Evolutionary conservation across 2,113 vertebrate species (phyloP).

Genomic region (Ophthalmolycus amberensis): DNA sequence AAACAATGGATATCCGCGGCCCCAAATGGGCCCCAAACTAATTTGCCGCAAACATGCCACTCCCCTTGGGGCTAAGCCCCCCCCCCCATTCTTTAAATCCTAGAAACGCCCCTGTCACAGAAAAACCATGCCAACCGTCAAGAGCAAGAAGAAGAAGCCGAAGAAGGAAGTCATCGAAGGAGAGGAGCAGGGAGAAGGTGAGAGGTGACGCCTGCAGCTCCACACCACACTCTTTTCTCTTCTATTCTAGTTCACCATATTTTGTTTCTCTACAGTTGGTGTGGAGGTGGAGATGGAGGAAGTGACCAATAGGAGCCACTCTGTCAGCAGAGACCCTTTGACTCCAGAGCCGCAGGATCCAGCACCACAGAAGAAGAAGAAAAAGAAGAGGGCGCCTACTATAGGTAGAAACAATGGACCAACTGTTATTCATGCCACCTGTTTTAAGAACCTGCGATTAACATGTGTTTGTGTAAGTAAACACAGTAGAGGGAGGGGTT

Average conservation of each 20-base stretch:
- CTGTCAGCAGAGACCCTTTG: conserved; percentile 83
- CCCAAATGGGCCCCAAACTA: no score
- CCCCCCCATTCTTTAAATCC: no score
- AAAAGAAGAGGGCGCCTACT: conserved; percentile 83
- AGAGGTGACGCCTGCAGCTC: not conserved
- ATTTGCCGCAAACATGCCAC: no score
- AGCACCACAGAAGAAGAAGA: conserved; percentile 86
- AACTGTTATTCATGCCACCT: not conserved
- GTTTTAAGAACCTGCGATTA: not conserved
- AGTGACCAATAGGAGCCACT: conserved; percentile 69
- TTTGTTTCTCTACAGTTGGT: conserved; percentile 61
- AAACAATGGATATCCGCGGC: no score
- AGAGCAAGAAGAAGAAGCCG: conserved; percentile 90
- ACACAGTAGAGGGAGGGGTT: not conserved
- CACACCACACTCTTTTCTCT: not conserved
- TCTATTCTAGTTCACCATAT: not conserved
- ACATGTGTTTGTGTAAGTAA: not conserved
- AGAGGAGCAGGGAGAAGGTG: conserved; percentile 82
- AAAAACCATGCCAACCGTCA: conserved; percentile 83
- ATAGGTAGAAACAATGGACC: conserved; percentile 61
- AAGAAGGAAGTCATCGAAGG: conserved; percentile 84
- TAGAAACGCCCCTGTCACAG: not conserved
- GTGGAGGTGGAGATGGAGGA: conserved; percentile 76
- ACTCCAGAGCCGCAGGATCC: conserved; percentile 82
- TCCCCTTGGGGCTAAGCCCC: no score